Base-by-base conservation (phyloP, 2,888 invertebrate species). In the Rhagonycha fulva region DNA sequence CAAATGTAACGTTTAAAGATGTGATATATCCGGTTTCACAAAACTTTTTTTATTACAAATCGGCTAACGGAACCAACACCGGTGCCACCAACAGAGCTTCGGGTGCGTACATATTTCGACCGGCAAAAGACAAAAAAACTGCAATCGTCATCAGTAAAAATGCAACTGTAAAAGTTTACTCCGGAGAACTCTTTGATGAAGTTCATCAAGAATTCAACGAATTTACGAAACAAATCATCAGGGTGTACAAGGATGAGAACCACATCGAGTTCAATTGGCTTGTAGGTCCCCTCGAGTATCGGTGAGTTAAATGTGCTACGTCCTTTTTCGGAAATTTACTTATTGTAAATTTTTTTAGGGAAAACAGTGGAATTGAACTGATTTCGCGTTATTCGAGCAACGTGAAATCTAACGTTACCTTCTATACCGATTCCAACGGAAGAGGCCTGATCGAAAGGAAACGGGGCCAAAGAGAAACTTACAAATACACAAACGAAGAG, bases 401-500 rank as follows among this genome's bases (percentile, higher is more conserved):
- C 32, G 85, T 96, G 0, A 81, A 90, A 0, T 92, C 92, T 0
- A 87, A 91, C 0, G 91, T 91, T 0, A 88, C 88, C 0, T 98
- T 98, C 86, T 96, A 93, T 84, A 98, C 98, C 0, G 98, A 99
- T 85, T 93, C 96, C 0, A 99, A 98, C 86, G 98, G 98, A 0
- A 89, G 98, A 14, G 95, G 98, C 85, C 91, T 94, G 87, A 83
- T 97, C 14, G 91, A 93, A 82, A 89, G 98, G 32, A 89, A 89
- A n/a, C 86, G 92, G 14, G 89, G 94, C 84, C 87, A 89, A 74
- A 88, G 97, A 9, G 93, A 94, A 0, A 93, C 95, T 0, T 98
- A 93, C 91, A 88, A 90, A 9, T 79, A 93, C 0, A 89, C 91
- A 0, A 83, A 95, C 12, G 88, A 89, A 0, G 96, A 98, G 84